phyloP scores from a whole-genome alignment of 2,888 invertebrate species.

The Latrodectus elegans region DNA sequence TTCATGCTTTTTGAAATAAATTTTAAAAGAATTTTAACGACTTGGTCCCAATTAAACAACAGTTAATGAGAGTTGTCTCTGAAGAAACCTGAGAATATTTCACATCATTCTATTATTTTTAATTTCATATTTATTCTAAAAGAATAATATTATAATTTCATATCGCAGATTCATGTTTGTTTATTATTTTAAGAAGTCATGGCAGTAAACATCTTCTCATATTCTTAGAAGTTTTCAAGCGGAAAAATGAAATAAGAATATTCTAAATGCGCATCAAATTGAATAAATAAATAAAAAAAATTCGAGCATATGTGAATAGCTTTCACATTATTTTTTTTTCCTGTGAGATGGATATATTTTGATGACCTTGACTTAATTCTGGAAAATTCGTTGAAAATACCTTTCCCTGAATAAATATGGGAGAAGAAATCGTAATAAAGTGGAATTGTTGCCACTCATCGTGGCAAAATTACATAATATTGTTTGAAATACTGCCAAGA shows the following conservation, averaged over 20 bases:
- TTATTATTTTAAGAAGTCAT: too few species aligned
- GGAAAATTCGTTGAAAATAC: conserved; percentile 1
- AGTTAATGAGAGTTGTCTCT: too few species aligned
- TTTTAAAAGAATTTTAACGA: too few species aligned
- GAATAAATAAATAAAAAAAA: neutral
- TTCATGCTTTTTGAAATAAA: too few species aligned
- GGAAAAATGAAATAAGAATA: neutral
- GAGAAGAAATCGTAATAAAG: neutral
- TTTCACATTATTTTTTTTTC: neutral
- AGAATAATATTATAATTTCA: too few species aligned
- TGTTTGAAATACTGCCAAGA: neutral
- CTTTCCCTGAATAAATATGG: neutral
- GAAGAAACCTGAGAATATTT: too few species aligned
- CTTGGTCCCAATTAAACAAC: too few species aligned
- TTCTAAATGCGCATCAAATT: neutral
- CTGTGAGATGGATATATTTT: neutral
- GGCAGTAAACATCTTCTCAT: too few species aligned
- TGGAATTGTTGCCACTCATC: neutral
- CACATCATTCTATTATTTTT: too few species aligned
- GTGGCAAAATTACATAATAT: neutral
- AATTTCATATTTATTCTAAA: too few species aligned
- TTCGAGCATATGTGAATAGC: neutral
- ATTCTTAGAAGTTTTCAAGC: neutral
- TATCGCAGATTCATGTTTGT: too few species aligned
- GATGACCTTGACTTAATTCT: conserved; percentile 34